These are phyloP conservation scores for Peromyscus leucopus DNA, from an alignment of 2,113 vertebrate species.

Conservation along the genomic window DNA sequence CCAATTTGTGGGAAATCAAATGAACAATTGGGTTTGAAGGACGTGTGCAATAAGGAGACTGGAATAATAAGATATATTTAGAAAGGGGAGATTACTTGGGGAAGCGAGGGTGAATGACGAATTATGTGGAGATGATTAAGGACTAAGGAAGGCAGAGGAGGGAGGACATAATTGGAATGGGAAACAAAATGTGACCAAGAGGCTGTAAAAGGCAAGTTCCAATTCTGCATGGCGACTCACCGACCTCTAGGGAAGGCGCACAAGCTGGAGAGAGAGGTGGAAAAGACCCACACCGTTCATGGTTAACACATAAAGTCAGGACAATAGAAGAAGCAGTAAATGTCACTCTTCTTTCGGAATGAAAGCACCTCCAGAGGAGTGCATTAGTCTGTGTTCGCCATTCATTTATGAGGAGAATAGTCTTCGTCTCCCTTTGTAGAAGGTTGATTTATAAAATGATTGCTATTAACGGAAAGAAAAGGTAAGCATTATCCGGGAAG, in stretches of 20 bases:
- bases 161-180: not conserved
- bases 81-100: conserved; percentile 46
- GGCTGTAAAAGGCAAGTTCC: not conserved
- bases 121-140: conserved; percentile 20
- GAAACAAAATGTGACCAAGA: not conserved
- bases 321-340: conserved; percentile 30
- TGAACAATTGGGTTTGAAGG: conserved; percentile 34
- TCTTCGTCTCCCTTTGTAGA: conserved; percentile 39
- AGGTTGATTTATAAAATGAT: conserved; percentile 56
- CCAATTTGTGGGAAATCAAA: conserved; percentile 41
- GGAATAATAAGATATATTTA: conserved; percentile 49
- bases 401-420: conserved; percentile 23
- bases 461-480: conserved; percentile 62
- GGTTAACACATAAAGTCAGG: not conserved
- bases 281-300: conserved; percentile 33
- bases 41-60: conserved; percentile 16
- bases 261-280: conserved; percentile 5
- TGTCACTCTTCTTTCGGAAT: conserved; percentile 33
- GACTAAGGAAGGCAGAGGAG: not conserved
- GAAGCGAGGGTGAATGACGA: conserved; percentile 43
- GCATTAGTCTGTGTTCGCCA: conserved; percentile 36
- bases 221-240: not conserved
- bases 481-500: conserved; percentile 23
- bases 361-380: conserved; percentile 53
- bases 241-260: conserved; percentile 4